Evolutionary conservation across 2,888 invertebrate species (phyloP).

Genomic region (Galeopsomyia nigrocyanea): DNA sequence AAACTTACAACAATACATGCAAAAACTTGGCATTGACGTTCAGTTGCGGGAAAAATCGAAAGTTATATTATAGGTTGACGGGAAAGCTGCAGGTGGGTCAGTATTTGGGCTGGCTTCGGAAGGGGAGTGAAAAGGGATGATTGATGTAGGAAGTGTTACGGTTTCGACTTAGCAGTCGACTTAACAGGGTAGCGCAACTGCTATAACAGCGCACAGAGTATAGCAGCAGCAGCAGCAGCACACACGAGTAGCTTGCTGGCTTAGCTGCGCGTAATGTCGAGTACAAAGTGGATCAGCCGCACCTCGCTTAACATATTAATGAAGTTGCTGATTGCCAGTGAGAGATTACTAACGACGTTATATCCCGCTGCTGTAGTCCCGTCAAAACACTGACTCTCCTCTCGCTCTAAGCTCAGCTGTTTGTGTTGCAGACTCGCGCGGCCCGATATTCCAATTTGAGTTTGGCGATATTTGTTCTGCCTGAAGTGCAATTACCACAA

Average conservation of each 20-base stretch:
- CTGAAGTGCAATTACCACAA: slow-evolving; percentile 49
- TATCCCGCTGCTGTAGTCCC: background rate
- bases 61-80: no score
- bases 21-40: no score
- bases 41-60: no score
- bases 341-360: slow-evolving; percentile 13
- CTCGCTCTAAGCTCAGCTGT: slow-evolving; percentile 10
- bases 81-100: no score
- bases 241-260: slow-evolving; percentile 26
- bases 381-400: slow-evolving; percentile 1
- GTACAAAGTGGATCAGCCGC: slow-evolving; percentile 44
- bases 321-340: slow-evolving; percentile 42
- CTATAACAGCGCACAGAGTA: background rate
- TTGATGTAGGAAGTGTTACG: slow-evolving; percentile 20
- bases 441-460: slow-evolving; percentile 24
- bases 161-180: slow-evolving; percentile 27
- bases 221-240: background rate
- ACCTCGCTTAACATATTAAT: slow-evolving; percentile 46
- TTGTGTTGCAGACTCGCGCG: slow-evolving; percentile 9
- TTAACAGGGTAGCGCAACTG: background rate
- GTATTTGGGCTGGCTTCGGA: no score
- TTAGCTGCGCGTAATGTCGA: slow-evolving; percentile 33
- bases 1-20: no score
- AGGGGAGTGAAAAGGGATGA: slow-evolving; percentile 21
- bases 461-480: no score